These are phyloP conservation scores for Calephelis virginiensis DNA, from an alignment of 1,140 invertebrate species.

Conservation along the genomic window DNA sequence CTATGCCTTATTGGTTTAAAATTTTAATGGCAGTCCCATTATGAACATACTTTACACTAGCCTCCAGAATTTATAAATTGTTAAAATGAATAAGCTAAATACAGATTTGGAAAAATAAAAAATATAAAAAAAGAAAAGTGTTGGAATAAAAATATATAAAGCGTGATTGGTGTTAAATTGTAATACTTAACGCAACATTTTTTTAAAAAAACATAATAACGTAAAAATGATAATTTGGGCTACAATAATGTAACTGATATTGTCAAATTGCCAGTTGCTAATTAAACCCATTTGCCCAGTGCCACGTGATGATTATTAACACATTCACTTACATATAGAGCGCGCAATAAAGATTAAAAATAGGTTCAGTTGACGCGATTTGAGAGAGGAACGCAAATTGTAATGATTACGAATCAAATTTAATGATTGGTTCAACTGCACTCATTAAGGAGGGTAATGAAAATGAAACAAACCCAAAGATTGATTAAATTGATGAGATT, in stretches of 20 bases:
- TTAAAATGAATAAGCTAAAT: no score
- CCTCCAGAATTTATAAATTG: no score
- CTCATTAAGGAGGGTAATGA: not conserved
- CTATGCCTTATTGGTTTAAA: no score
- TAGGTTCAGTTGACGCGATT: not conserved
- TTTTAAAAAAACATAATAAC: not conserved
- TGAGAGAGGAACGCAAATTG: not conserved
- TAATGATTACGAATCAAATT: not conserved
- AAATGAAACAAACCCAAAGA: not conserved
- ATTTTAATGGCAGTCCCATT: no score
- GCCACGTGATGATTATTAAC: not conserved
- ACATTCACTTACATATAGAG: not conserved
- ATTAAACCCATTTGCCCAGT: conserved; percentile 2
- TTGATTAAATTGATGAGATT: not conserved
- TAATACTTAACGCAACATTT: no score
- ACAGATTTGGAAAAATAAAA: no score
- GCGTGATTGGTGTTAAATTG: no score
- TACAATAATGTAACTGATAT: not conserved
- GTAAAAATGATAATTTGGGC: not conserved
- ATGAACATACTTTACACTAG: no score
- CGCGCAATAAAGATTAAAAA: conserved; percentile 5
- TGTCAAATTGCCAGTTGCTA: not conserved
- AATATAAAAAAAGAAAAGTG: no score
- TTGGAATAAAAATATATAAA: no score
- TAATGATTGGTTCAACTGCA: not conserved